phyloP scores from a whole-genome alignment of 53 echinoderm and acorn worm genomes.

The Apostichopus leukothele region DNA sequence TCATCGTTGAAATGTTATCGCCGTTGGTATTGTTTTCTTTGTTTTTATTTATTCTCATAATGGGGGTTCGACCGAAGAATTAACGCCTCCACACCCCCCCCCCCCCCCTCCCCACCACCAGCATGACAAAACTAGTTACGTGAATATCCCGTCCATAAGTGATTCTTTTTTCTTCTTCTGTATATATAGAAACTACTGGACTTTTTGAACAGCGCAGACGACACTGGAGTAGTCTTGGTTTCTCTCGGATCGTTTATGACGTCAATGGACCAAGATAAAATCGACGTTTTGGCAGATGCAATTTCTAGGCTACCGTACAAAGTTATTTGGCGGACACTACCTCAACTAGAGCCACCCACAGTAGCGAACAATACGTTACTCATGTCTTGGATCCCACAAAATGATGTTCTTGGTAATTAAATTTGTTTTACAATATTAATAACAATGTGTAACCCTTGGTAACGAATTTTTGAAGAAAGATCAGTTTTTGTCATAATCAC shows the following conservation, averaged over 20 bases:
- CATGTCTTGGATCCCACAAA: conserved; percentile 33
- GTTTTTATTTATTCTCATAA: no score
- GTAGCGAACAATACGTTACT: conserved; percentile 22
- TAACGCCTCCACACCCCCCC: background rate
- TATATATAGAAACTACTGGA: conserved; percentile 5
- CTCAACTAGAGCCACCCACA: conserved; percentile 3
- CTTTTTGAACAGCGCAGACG: conserved; percentile 4
- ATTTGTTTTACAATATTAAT: no score
- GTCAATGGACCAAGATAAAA: conserved; percentile 15
- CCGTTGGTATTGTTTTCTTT: no score
- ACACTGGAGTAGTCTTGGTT: conserved; percentile 37
- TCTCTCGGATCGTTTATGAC: conserved; percentile 44
- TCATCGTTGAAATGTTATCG: no score
- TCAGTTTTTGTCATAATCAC: no score
- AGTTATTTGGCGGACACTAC: conserved; percentile 20
- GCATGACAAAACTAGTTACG: background rate
- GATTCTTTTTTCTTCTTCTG: background rate
- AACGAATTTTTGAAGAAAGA: no score
- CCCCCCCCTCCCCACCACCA: background rate
- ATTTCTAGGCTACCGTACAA: conserved; percentile 4
- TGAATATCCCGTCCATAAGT: background rate
- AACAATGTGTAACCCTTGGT: no score
- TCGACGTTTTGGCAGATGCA: conserved; percentile 7
- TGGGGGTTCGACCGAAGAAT: no score
- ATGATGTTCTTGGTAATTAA: conserved; percentile 23